phyloP scores from a whole-genome alignment of 2,888 invertebrate species.

The Pyrrhosoma nymphula region DNA sequence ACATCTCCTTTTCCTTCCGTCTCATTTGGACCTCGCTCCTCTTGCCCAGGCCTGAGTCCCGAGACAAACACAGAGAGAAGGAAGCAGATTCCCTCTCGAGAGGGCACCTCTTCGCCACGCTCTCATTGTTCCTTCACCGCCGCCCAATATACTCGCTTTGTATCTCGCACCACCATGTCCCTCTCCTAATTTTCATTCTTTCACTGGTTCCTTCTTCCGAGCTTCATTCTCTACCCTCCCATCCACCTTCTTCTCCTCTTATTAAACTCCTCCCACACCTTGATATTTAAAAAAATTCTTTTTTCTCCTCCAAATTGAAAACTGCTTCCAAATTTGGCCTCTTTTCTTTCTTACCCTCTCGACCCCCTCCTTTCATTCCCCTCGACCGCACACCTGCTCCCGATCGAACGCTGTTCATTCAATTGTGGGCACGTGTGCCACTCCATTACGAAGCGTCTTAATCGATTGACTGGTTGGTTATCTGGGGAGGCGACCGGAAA shows the following conservation, averaged over 20 bases:
- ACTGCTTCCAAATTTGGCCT: neutral
- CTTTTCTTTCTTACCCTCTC: neutral
- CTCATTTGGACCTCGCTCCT: neutral
- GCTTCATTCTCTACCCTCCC: neutral
- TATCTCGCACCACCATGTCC: neutral
- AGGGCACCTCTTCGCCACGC: neutral
- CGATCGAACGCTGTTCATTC: neutral
- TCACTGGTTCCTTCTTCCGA: neutral
- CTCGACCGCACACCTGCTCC: neutral
- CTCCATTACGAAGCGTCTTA: neutral
- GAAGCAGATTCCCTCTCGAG: neutral
- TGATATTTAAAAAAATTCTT: neutral
- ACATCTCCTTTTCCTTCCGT: neutral
- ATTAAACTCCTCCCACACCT: neutral
- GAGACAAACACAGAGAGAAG: neutral
- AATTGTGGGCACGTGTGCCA: neutral
- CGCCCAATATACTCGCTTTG: neutral
- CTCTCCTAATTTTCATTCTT: neutral
- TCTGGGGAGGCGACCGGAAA: no score
- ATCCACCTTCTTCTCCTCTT: neutral
- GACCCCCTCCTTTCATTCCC: neutral
- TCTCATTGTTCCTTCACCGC: neutral
- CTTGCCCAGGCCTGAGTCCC: neutral
- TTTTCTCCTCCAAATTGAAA: neutral
- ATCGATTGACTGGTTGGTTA: no score